Conservation (phyloP, 1,140 invertebrate genomes). For the Drosophila lowei region DNA sequence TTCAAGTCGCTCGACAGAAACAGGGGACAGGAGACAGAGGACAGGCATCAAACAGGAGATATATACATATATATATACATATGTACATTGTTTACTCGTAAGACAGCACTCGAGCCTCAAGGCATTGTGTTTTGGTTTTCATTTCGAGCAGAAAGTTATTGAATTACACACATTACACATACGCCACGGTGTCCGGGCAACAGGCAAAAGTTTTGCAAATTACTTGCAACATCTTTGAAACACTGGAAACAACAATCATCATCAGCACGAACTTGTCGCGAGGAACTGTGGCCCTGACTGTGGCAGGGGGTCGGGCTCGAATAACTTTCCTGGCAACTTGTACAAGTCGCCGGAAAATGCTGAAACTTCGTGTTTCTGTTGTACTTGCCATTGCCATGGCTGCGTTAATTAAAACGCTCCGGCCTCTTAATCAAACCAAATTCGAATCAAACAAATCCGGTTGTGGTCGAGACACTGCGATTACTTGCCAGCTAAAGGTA, state of each 20-base stretch:
- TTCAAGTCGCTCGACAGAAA: conserved; percentile 22
- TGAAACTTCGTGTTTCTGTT: background rate
- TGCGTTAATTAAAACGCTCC: conserved; percentile 16
- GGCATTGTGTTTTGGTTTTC: conserved; percentile 39
- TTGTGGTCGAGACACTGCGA: conserved; percentile 16
- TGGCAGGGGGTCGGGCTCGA: too few relatives aligned
- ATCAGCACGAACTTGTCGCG: conserved; percentile 22
- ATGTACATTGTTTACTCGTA: too few relatives aligned
- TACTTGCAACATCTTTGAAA: conserved; percentile 41
- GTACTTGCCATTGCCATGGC: conserved; percentile 6
- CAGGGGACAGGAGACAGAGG: too few relatives aligned
- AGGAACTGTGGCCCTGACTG: background rate
- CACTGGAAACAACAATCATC: conserved; percentile 42
- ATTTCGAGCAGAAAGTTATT: conserved; percentile 53
- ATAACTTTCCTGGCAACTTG: conserved; percentile 1
- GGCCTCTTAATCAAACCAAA: background rate
- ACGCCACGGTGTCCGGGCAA: conserved; percentile 26
- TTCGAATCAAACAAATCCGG: conserved; percentile 41
- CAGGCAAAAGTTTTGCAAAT: conserved; percentile 43
- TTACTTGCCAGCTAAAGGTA: background rate
- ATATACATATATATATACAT: too few relatives aligned
- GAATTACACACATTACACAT: conserved; percentile 62
- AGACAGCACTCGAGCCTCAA: too few relatives aligned
- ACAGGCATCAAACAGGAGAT: too few relatives aligned
- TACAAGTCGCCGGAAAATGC: conserved; percentile 8